These are phyloP conservation scores for Drosophila pseudotakahashii DNA, from an alignment of 2,888 invertebrate genomes.

Conservation along the genomic window DNA sequence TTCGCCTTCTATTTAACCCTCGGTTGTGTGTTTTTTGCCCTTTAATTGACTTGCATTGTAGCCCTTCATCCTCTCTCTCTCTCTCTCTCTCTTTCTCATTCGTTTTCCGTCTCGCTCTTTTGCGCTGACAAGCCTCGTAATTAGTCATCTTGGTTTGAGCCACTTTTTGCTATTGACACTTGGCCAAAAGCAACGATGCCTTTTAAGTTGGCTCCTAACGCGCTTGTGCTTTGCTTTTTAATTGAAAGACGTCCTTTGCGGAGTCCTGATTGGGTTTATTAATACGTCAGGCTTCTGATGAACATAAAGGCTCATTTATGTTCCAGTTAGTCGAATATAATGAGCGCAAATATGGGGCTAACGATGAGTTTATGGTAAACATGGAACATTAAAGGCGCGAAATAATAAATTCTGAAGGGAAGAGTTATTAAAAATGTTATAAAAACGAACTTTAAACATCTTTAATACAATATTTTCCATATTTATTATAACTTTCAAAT, in stretches of 20 bases:
- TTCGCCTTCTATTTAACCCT: slow-evolving; percentile 9
- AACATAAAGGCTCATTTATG: slow-evolving; percentile 2
- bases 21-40: slow-evolving; percentile 39
- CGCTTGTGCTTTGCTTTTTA: slow-evolving; percentile 39
- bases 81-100: not conserved
- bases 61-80: not conserved
- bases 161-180: slow-evolving; percentile 68
- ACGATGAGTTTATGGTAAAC: not conserved
- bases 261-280: slow-evolving; percentile 42
- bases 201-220: slow-evolving; percentile 29
- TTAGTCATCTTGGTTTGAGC: slow-evolving; percentile 62
- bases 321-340: slow-evolving; percentile 1
- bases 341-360: slow-evolving; percentile 14
- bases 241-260: slow-evolving; percentile 47
- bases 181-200: slow-evolving; percentile 39
- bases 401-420: not conserved
- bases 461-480: too few species aligned
- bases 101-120: slow-evolving; percentile 9
- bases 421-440: not conserved
- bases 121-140: slow-evolving; percentile 51
- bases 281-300: slow-evolving; percentile 10
- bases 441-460: not conserved
- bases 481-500: too few species aligned
- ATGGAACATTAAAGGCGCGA: not conserved
- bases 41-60: slow-evolving; percentile 68